A percentile compares a stretch with the other conserved stretches of the same genome.
Conservation (phyloP, 1,140 invertebrate genomes). For the Tribolium castaneum region DNA sequence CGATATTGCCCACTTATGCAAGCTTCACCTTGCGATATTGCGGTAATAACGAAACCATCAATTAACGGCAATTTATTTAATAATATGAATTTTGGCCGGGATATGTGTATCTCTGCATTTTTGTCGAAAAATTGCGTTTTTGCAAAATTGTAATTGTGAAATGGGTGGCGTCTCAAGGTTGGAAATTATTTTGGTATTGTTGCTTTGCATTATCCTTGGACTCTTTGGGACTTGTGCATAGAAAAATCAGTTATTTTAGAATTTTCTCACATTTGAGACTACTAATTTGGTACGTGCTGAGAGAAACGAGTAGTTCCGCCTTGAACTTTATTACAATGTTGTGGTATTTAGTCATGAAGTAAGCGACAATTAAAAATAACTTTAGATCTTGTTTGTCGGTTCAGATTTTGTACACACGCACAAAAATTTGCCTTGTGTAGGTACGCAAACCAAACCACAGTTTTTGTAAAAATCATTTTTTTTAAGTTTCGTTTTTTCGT, state of each 20-base stretch:
- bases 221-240: neutral
- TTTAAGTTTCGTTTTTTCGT: no score
- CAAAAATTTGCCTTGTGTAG: no score
- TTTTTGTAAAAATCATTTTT: no score
- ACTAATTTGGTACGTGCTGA: neutral
- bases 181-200: neutral
- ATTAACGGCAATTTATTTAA: neutral
- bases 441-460: no score
- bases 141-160: neutral
- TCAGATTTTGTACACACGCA: no score
- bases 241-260: neutral
- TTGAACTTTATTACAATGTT: neutral
- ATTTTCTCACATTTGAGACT: neutral
- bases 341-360: neutral
- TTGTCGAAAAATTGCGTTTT: neutral
- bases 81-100: neutral
- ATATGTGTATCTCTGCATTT: neutral
- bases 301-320: neutral
- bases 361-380: neutral
- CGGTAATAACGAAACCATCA: neutral
- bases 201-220: neutral
- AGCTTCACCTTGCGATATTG: slow-evolving; percentile 4
- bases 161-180: neutral
- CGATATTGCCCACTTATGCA: slow-evolving; percentile 8
- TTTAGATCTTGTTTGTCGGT: neutral